These are phyloP conservation scores for Brachyrhaphis roseni DNA, from an alignment of 2,797 vertebrate species.

Conservation along the genomic window DNA sequence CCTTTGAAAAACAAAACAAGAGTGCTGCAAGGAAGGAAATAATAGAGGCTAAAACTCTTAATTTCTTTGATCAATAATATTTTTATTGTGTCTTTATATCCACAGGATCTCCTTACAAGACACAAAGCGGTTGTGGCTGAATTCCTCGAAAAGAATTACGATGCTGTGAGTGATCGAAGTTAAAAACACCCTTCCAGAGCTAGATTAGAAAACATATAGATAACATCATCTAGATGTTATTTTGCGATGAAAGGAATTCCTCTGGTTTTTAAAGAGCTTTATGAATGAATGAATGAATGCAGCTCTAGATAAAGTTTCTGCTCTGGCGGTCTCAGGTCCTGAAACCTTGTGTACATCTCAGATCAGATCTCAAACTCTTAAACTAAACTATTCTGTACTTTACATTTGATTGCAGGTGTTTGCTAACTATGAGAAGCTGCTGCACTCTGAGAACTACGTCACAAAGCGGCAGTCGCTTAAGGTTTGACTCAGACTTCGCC, in stretches of 20 bases:
- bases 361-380: neutral
- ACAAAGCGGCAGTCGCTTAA: slow-evolving; percentile 98
- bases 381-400: neutral
- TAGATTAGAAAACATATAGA: neutral
- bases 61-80: neutral
- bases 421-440: slow-evolving; percentile 94
- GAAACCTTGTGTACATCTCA: neutral
- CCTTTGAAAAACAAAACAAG: neutral
- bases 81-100: slow-evolving; percentile 29
- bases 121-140: slow-evolving; percentile 94
- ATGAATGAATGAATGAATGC: too few relatives aligned
- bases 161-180: slow-evolving; percentile 85
- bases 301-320: neutral
- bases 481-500: slow-evolving; percentile 70
- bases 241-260: neutral
- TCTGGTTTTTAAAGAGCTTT: too few relatives aligned
- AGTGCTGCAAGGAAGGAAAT: neutral
- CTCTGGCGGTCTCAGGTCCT: neutral
- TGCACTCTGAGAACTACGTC: slow-evolving; percentile 96
- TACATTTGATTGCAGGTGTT: slow-evolving; percentile 83
- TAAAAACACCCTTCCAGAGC: too few relatives aligned
- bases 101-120: slow-evolving; percentile 93
- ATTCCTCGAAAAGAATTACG: slow-evolving; percentile 95
- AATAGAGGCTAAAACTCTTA: neutral
- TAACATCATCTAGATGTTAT: neutral